These are phyloP conservation scores for Characodon lateralis DNA, from an alignment of 2,797 vertebrate species.

Conservation along the genomic window DNA sequence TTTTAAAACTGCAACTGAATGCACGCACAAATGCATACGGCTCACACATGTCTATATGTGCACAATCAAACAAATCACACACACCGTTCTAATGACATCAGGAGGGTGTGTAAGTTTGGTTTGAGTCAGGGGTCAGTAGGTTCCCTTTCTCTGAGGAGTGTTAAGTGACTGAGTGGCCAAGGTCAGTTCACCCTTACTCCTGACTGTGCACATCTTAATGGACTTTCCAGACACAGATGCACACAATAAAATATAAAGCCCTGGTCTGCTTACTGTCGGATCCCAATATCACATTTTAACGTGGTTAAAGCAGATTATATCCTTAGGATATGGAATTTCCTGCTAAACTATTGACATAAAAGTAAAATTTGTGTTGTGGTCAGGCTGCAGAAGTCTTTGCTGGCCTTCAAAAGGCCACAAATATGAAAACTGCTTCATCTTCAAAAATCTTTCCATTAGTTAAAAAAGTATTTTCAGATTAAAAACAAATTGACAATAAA, in stretches of 20 bases:
- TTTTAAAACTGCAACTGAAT: conserved; percentile 24
- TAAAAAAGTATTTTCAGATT: conserved; percentile 27
- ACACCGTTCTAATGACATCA: conserved; percentile 1
- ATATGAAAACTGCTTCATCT: conserved; percentile 44
- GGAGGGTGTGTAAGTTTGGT: conserved; percentile 20
- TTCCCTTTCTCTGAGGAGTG: conserved; percentile 60
- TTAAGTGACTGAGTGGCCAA: conserved; percentile 72
- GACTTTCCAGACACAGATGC: conserved; percentile 57
- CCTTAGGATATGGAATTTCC: conserved; percentile 54
- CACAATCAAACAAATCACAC: conserved; percentile 14
- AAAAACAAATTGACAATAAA: conserved; percentile 16
- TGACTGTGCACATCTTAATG: conserved; percentile 52
- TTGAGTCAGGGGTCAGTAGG: conserved; percentile 51
- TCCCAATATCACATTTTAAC: conserved; percentile 52
- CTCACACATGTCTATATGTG: background rate
- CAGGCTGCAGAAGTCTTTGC: conserved; percentile 51
- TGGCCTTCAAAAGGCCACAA: conserved; percentile 53
- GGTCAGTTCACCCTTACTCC: conserved; percentile 50
- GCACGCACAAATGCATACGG: background rate
- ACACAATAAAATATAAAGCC: conserved; percentile 27
- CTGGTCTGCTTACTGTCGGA: conserved; percentile 29
- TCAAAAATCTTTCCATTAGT: conserved; percentile 48
- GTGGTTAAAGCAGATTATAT: conserved; percentile 50
- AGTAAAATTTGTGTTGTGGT: conserved; percentile 58
- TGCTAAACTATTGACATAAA: conserved; percentile 53